phyloP scores from a whole-genome alignment of 1,140 invertebrate species.

The Diachasmimorpha longicaudata region DNA sequence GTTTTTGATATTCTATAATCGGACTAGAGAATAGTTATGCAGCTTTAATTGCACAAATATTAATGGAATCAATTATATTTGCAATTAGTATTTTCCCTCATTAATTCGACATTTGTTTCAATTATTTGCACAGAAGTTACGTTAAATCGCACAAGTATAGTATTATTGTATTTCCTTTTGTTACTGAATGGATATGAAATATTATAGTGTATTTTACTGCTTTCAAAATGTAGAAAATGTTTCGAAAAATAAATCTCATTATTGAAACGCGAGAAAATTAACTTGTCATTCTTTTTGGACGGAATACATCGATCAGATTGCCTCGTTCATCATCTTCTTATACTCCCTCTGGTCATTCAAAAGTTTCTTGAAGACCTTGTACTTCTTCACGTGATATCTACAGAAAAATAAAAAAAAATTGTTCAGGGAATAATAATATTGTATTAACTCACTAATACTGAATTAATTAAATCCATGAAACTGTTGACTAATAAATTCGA shows the following conservation, averaged over 20 bases:
- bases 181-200: not conserved
- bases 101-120: not conserved
- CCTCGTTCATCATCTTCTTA: conserved; percentile 56
- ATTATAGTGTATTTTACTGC: not conserved
- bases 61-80: not conserved
- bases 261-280: not conserved
- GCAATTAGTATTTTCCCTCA: not conserved
- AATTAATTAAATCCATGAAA: too few species aligned
- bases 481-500: too few species aligned
- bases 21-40: not conserved
- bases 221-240: not conserved
- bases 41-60: conserved; percentile 4
- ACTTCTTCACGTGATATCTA: conserved; percentile 83
- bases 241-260: not conserved
- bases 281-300: not conserved
- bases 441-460: too few species aligned
- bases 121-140: not conserved
- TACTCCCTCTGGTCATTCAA: conserved; percentile 79
- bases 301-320: conserved; percentile 7
- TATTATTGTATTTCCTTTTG: not conserved
- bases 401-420: conserved; percentile 38
- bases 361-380: conserved; percentile 83
- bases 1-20: conserved; percentile 6
- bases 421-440: too few species aligned
- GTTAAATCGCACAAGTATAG: not conserved